Base-by-base conservation (phyloP, 2,888 invertebrate genomes). In the Toxonevra muliebris region DNA sequence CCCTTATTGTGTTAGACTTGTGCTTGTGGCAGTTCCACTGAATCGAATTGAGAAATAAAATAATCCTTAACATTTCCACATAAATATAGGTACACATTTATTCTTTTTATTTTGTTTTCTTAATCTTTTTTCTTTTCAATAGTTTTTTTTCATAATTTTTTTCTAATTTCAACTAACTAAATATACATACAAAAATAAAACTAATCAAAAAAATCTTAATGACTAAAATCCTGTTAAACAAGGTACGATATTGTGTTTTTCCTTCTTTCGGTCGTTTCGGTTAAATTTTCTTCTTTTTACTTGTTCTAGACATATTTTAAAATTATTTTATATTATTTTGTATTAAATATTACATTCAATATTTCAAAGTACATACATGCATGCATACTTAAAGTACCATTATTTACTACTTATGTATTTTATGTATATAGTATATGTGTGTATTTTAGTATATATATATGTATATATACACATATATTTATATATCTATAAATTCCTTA, bases 41-140 rank as follows among this genome's bases (percentile, higher is more conserved):
- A 30, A 30, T 30, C 7, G 30, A 17, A 19, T 15, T 15, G 17
- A 12, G 42, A 62, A 58, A 48, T 20, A 64, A 64, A 64, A 19
- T 1, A 48, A 17, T 52, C 41, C 15, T 30, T 7, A 19, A 12
- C 9, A 45, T 48, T 15, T 66, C 52, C 45, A 66, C 61, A 66
- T 52, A 41, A 59, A 65, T 41, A 61, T 68, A 65, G 65, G 69
- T 72, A 71, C 66, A 72, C 69, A 72, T 71, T 72, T 72, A 72
- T 71, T 72, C 63, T 48, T 61, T 42, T 50, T 19, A 43, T 20
- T 61, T 20, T 50, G 55, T 59, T 19, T 65, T 40, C 60, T 66
- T 53, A 52, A 63, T 65, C 55, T 43, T 61, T 66, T 41, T 15
- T 11, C 13, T 55, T 45, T 43, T 19, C 30, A n/a, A 54, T 66